Conservation (phyloP, 37 sponge, comb jelly and placozoan genomes). For the Diacarnus erythraeanus region DNA sequence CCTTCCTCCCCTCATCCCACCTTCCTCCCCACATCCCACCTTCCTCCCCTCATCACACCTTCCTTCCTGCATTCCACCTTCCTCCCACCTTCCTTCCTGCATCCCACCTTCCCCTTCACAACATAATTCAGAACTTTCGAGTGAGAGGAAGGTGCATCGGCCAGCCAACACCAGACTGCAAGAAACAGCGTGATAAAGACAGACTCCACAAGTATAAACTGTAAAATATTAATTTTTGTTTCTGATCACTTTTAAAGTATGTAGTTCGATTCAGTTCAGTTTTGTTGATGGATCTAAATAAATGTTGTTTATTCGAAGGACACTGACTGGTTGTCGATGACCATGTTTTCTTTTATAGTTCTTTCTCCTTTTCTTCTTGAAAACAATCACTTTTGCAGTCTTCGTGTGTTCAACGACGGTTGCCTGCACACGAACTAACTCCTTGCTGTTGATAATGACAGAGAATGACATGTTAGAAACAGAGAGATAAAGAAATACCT, state of each 20-base stretch:
- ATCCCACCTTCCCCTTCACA: too few species aligned
- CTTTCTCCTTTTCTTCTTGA: constrained; percentile 92
- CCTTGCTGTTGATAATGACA: constrained; percentile 27
- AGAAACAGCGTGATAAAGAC: not conserved
- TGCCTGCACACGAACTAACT: constrained; percentile 63
- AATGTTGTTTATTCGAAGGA: constrained; percentile 10
- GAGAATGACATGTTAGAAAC: not conserved
- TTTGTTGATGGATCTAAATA: not conserved
- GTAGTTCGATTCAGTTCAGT: not conserved
- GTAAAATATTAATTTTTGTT: not conserved
- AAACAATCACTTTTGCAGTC: constrained; percentile 75
- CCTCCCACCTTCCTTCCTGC: too few species aligned
- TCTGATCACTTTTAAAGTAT: not conserved
- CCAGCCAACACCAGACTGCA: constrained; percentile 6
- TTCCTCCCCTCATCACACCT: too few species aligned
- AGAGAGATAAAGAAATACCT: constrained; percentile 40
- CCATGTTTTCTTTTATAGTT: constrained; percentile 83
- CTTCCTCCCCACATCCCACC: not conserved
- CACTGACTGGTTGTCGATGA: not conserved
- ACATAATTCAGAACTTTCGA: constrained; percentile 39
- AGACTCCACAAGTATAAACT: not conserved
- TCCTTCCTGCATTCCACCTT: too few species aligned
- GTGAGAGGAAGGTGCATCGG: constrained; percentile 51
- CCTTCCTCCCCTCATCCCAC: not conserved
- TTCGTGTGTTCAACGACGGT: constrained; percentile 80